Base-by-base conservation (phyloP, 1,140 invertebrate species). In the Latrodectus geometricus region DNA sequence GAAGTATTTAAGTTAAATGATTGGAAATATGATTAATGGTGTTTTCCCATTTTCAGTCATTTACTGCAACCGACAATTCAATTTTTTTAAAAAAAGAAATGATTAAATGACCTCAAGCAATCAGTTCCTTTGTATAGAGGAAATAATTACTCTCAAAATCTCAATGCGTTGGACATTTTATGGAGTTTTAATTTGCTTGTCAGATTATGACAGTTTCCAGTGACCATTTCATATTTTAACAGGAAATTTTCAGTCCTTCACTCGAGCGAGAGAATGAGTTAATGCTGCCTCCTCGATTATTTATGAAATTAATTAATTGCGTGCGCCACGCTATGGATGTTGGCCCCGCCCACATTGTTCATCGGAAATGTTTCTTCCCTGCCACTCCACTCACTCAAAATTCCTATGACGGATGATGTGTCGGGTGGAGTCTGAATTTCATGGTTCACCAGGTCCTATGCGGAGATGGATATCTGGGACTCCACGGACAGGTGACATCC, bases 381-480 rank as follows among this genome's bases (percentile, higher is more conserved):
- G 21, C 56, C 20, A 50, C 74, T 76, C 52, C 8, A 9, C n/a
- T 48, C 48, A n/a, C 48, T 21, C 70, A 76, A 56, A 76, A 23
- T 76, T 23, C 21, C 74, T 12, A 23, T 76, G 74, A 76, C 74
- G 74, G 74, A 76, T 76, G 52, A 61, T 61, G 50, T 76, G 74
- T 76, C 74, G 74, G 74, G 74, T 76, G 74, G 74, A 76, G 74
- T 76, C 74, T 50, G 74, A 76, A 76, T 76, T 76, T 76, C 74
- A 76, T 50, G 74, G 74, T 54, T 76, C 74, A 52, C 11, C 54
- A 61, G 17, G 17, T 61, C 17, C 54, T 76, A 15, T 61, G 5
- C n/a, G 54, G 74, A 76, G 52, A 76, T 54, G 52, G n/a, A 56
- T 76, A 50, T 76, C 54, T 21, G n/a, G 14, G 52, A 52, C n/a